Base-by-base conservation (phyloP, 1,140 invertebrate genomes). In the Littorina saxatilis region DNA sequence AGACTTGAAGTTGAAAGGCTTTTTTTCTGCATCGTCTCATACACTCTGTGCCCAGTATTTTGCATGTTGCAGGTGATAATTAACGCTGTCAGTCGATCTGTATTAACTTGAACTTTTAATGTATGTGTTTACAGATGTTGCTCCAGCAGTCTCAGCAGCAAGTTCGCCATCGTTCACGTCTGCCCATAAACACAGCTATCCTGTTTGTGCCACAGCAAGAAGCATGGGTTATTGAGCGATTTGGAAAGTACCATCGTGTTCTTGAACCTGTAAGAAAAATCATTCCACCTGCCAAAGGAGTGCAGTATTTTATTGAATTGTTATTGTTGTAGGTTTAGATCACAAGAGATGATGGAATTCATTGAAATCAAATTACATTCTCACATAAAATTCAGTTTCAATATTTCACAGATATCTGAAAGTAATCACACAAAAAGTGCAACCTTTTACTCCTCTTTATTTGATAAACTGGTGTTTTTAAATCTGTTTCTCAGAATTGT, bases 151-250 rank as follows among this genome's bases (percentile, higher is more conserved):
- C 81, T n/a, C 74, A 83, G 0, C 84, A 86, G 37, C 74, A 83
- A 52, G 81, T 83, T 3, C 79, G 85, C 23, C 66, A 82, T 70
- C 83, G 84, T 20, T 87, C 87, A 23, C 37, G 80, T 20, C 79
- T 86, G 4, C 89, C 89, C 29, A 39, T 86, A 13, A 99, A 99
- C 93, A 99, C 98, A 39, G 93, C 98, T 75, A 94, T 99, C 63
- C 95, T 99, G 94, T 99, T 99, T 94, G 99, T 99, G 72, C 99
- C 99, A 11, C 98, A 99, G 92, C 98, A 99, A 95, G 98, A 99
- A 86, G 98, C 99, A 74, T 99, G 99, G 99, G 94, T 99, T 83
- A 96, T 99, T 0, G 99, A 99, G 93, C 93, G 99, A 90, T 99
- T 99, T 98, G 99, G 99, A 74, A 98, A 97, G 93, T 99, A 98